phyloP scores from a whole-genome alignment of 2,888 invertebrate genomes.

The Dryococelus australis region DNA sequence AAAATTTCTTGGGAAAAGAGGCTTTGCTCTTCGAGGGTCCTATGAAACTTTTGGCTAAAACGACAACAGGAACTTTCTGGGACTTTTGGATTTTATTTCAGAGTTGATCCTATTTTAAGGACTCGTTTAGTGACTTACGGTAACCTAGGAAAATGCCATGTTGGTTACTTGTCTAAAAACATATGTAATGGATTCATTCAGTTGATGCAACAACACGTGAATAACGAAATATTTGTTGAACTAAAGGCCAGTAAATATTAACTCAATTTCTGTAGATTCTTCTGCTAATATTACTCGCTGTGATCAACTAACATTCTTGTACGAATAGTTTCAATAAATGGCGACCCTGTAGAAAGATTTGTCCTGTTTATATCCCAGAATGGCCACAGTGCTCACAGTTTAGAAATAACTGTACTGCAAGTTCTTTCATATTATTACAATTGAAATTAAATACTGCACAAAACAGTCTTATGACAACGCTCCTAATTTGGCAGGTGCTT shows the following conservation, averaged over 20 bases:
- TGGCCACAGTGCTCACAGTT: constrained; percentile 19
- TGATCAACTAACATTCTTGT: constrained; percentile 7
- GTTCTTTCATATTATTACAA: background rate
- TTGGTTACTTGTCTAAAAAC: constrained; percentile 17
- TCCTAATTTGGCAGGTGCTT: background rate
- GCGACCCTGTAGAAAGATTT: background rate
- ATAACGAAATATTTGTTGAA: background rate
- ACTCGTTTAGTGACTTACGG: background rate
- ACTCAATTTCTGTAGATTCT: constrained; percentile 5
- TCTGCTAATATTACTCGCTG: background rate
- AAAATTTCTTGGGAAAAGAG: background rate
- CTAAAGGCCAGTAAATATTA: constrained; percentile 16
- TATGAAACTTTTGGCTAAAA: background rate
- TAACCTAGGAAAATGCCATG: background rate
- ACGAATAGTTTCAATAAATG: background rate
- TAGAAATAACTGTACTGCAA: constrained; percentile 12
- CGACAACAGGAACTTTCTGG: background rate
- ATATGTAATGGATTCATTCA: constrained; percentile 1
- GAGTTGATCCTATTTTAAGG: constrained; percentile 3
- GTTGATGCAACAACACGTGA: background rate
- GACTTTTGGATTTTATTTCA: background rate
- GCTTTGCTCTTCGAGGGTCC: background rate
- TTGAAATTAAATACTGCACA: background rate
- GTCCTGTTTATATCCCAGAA: background rate
- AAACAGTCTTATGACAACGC: background rate